These are phyloP conservation scores for Andrena bucephala DNA, from an alignment of 2,888 invertebrate genomes.

Conservation along the genomic window DNA sequence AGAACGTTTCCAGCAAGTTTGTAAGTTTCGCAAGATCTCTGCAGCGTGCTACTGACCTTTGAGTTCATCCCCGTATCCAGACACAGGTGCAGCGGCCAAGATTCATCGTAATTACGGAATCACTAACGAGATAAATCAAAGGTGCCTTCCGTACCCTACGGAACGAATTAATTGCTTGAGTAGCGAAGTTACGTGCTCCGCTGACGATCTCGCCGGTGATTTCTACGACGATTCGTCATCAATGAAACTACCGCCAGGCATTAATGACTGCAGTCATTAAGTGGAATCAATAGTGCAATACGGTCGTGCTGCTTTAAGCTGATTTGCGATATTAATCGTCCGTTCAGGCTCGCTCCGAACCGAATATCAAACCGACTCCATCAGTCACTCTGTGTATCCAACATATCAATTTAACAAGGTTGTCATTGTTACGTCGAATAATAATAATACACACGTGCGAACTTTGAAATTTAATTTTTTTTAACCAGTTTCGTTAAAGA, in stretches of 20 bases:
- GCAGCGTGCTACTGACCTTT: conserved; percentile 44
- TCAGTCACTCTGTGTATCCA: background rate
- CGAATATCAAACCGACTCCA: conserved; percentile 12
- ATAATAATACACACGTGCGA: background rate
- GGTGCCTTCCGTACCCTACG: conserved; percentile 28
- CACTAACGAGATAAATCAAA: conserved; percentile 67
- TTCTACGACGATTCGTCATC: conserved; percentile 28
- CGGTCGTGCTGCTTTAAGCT: conserved; percentile 6
- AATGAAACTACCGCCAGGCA: conserved; percentile 16
- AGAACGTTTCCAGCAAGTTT: background rate
- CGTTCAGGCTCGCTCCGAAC: conserved; percentile 4
- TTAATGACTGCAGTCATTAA: conserved; percentile 46
- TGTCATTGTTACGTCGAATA: conserved; percentile 12
- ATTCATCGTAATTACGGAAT: conserved; percentile 62
- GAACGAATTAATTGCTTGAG: conserved; percentile 54
- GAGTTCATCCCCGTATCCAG: conserved; percentile 29
- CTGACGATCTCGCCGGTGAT: conserved; percentile 40
- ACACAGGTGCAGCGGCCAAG: conserved; percentile 34
- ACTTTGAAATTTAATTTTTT: background rate
- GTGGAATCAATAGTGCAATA: conserved; percentile 44
- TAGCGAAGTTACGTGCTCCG: conserved; percentile 18
- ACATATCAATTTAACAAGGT: conserved; percentile 1
- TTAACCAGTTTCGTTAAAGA: background rate
- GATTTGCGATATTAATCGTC: conserved; percentile 34
- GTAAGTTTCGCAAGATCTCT: background rate